Conservation (phyloP, 2,888 invertebrate genomes). For the Archaeoteleia sp. region DNA sequence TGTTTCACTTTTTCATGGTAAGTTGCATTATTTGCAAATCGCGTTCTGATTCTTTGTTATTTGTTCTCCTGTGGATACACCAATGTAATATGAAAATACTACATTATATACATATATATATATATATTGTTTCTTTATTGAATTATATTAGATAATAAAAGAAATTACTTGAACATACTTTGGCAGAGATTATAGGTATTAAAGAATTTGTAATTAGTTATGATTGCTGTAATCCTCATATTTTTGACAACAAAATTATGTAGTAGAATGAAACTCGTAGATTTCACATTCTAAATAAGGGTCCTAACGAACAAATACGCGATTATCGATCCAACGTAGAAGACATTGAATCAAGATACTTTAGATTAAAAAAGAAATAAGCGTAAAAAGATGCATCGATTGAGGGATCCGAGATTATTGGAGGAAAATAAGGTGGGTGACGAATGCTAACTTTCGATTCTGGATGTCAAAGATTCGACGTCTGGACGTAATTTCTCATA, state of each 20-base stretch:
- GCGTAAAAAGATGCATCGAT: conserved; percentile 30
- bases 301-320: too few species aligned
- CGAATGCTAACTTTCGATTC: conserved; percentile 66
- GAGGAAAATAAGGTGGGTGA: conserved; percentile 70
- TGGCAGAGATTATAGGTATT: too few species aligned
- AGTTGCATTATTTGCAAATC: conserved; percentile 55
- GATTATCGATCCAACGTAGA: too few species aligned
- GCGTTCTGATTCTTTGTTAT: conserved; percentile 43
- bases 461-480: conserved; percentile 57
- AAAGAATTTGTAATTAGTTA: too few species aligned
- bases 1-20: conserved; percentile 66
- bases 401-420: conserved; percentile 51
- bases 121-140: too few species aligned
- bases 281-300: neutral
- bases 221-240: too few species aligned
- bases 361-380: conserved; percentile 6
- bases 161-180: too few species aligned
- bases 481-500: conserved; percentile 50
- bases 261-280: too few species aligned
- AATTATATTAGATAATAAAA: too few species aligned
- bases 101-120: too few species aligned
- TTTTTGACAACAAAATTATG: too few species aligned
- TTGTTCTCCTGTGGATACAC: conserved; percentile 24
- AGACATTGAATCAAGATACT: conserved; percentile 5
- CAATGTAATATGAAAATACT: neutral